These are phyloP conservation scores for Hipposideros armiger DNA, from an alignment of 2,113 vertebrate genomes.

Conservation along the genomic window DNA sequence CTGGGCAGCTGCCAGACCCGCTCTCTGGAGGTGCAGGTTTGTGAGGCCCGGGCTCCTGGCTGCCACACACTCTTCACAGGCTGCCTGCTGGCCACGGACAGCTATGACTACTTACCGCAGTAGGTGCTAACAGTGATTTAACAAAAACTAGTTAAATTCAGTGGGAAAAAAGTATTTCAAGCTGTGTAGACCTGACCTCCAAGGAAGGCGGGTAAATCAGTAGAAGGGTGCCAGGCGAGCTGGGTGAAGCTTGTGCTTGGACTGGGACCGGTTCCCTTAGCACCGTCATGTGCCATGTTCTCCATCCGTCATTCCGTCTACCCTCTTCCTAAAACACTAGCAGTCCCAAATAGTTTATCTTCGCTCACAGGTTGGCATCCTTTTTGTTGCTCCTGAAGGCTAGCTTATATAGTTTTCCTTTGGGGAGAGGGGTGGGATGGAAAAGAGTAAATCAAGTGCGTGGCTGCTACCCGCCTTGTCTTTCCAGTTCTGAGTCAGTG, in stretches of 20 bases:
- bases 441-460: neutral
- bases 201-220: neutral
- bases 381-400: neutral
- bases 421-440: neutral
- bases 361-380: too few species aligned
- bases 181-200: neutral
- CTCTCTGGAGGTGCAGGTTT: too few species aligned
- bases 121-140: too few species aligned
- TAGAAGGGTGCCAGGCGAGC: neutral
- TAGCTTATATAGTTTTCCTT: neutral
- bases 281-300: neutral
- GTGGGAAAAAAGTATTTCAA: neutral
- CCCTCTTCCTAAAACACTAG: neutral
- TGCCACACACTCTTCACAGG: too few species aligned
- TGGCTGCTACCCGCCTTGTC: neutral
- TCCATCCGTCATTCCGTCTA: neutral
- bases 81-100: too few species aligned
- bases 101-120: too few species aligned
- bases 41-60: too few species aligned
- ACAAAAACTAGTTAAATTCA: neutral
- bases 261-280: too few species aligned
- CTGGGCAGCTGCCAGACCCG: too few species aligned
- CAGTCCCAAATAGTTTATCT: neutral
- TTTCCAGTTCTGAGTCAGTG: neutral
- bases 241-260: neutral